Conservation (phyloP, 2,113 vertebrate genomes). For the Pipra filicauda region DNA sequence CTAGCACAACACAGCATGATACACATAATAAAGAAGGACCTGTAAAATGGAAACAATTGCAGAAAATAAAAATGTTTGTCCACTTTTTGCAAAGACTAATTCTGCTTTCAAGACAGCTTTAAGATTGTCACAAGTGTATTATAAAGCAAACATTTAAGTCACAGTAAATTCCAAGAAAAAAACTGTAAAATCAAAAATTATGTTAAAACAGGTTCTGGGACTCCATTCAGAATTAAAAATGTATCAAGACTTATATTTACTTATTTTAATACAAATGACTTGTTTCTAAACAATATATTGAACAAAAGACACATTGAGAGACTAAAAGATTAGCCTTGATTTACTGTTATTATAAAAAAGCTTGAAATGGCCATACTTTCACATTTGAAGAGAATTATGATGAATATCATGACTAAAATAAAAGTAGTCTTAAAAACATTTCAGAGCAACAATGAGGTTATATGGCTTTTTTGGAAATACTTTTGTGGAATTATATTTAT, state of each 20-base stretch:
- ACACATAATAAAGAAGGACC: neutral
- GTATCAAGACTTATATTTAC: accelerated
- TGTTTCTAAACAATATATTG: neutral
- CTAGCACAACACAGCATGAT: neutral
- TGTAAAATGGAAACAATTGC: neutral
- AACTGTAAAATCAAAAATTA: neutral
- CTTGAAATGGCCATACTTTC: neutral
- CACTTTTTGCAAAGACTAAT: neutral
- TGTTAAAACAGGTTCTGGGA: neutral
- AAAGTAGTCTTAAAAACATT: neutral
- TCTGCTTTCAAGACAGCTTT: neutral
- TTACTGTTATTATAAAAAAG: neutral
- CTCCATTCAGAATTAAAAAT: neutral
- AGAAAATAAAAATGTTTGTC: neutral
- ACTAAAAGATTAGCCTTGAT: neutral
- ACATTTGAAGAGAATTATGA: neutral
- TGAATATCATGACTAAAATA: neutral
- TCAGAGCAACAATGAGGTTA: neutral
- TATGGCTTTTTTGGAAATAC: neutral
- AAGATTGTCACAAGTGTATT: neutral
- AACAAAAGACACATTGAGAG: neutral
- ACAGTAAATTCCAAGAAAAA: neutral
- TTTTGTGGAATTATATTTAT: conserved; percentile 1
- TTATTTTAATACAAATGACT: neutral
- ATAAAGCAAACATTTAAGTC: neutral